These are phyloP conservation scores for Diacarnus erythraeanus DNA, from an alignment of 37 sponge, comb jelly and placozoan genomes.

Conservation along the genomic window DNA sequence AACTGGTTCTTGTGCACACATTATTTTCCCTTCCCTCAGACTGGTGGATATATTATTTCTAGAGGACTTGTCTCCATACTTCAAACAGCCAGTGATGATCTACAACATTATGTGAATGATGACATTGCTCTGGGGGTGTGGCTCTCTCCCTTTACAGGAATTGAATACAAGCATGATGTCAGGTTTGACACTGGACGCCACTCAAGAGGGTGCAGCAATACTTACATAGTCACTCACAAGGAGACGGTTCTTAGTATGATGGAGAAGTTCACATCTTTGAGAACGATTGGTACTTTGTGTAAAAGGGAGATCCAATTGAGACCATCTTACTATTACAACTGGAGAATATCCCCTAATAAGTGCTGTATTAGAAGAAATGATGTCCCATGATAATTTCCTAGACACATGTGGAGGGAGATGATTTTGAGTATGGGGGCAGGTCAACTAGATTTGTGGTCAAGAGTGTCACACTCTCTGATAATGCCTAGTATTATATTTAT, in stretches of 20 bases:
- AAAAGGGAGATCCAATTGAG: constrained; percentile 10
- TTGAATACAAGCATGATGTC: constrained; percentile 61
- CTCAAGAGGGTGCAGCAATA: constrained; percentile 70
- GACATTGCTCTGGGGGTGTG: no score
- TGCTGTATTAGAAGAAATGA: constrained; percentile 27
- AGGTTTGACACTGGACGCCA: constrained; percentile 76
- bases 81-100: not conserved
- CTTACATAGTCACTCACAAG: constrained; percentile 57
- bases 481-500: no score
- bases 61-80: constrained; percentile 34
- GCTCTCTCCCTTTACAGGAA: constrained; percentile 36
- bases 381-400: no score
- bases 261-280: not conserved
- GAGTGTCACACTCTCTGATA: no score
- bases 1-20: constrained; percentile 43
- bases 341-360: constrained; percentile 19
- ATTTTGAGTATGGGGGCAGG: no score
- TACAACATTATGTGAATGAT: constrained; percentile 36
- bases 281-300: constrained; percentile 10
- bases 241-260: constrained; percentile 59
- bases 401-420: no score
- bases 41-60: constrained; percentile 53
- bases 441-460: no score
- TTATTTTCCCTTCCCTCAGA: constrained; percentile 59
- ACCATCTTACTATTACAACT: constrained; percentile 36